phyloP scores from a whole-genome alignment of 2,888 invertebrate genomes.

The Atrina japonica region DNA sequence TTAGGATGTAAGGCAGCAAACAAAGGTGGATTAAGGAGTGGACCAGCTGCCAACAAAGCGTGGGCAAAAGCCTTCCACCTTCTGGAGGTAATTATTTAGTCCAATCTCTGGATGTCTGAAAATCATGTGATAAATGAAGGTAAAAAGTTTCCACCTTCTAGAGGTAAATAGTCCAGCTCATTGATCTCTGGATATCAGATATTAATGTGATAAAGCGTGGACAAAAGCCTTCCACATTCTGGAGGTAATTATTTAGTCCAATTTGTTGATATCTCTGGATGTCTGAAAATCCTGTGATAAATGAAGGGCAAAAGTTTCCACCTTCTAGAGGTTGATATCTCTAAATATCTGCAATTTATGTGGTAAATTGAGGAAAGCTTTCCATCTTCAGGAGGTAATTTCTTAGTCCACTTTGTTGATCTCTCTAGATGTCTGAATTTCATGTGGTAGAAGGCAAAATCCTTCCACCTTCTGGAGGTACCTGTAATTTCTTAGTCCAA shows the following conservation, averaged over 20 bases:
- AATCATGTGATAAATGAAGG: background rate
- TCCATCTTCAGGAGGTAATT: conserved; percentile 79
- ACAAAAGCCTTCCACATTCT: conserved; percentile 78
- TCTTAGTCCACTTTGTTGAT: too few relatives aligned
- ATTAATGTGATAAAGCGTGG: conserved; percentile 81
- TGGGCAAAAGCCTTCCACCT: conserved; percentile 80
- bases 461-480: conserved; percentile 80
- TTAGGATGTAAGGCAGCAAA: conserved; percentile 80
- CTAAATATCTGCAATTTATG: too few relatives aligned
- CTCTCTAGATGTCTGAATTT: too few relatives aligned
- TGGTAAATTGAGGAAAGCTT: conserved; percentile 81
- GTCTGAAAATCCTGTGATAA: background rate
- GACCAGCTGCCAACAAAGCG: conserved; percentile 81
- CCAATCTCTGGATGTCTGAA: background rate
- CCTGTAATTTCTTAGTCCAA: background rate
- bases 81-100: conserved; percentile 77
- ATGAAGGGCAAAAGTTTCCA: too few relatives aligned
- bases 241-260: conserved; percentile 72
- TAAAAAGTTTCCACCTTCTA: too few relatives aligned
- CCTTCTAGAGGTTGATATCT: too few relatives aligned
- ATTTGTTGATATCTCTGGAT: background rate
- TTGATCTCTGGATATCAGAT: too few relatives aligned
- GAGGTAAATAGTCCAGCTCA: too few relatives aligned
- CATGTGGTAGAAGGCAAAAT: too few relatives aligned
- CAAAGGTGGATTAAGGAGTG: conserved; percentile 82